phyloP scores from a whole-genome alignment of 35 echinoderm and acorn worm genomes.

The Ophiothrix spiculata region DNA sequence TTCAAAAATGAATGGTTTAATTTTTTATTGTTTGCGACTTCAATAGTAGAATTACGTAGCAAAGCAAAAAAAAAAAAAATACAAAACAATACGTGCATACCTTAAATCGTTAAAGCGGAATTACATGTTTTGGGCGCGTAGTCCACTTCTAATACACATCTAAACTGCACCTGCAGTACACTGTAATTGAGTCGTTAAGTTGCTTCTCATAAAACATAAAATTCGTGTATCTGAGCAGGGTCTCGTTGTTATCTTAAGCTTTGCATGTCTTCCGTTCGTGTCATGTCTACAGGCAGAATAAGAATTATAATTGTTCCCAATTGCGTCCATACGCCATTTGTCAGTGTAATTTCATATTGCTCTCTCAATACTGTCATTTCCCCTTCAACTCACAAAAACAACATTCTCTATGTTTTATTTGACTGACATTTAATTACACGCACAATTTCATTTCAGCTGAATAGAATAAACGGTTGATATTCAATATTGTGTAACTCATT shows the following conservation, averaged over 20 bases:
- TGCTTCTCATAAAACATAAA: too few relatives aligned
- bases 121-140: too few relatives aligned
- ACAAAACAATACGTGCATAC: too few relatives aligned
- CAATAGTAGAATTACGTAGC: too few relatives aligned
- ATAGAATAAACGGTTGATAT: neutral
- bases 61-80: too few relatives aligned
- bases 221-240: too few relatives aligned
- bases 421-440: neutral
- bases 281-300: neutral
- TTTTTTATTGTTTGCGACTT: too few relatives aligned
- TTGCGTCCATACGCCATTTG: neutral
- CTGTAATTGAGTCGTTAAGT: too few relatives aligned
- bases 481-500: neutral
- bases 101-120: too few relatives aligned
- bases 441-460: neutral
- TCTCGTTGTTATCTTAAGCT: neutral
- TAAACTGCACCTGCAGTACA: too few relatives aligned
- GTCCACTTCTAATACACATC: too few relatives aligned
- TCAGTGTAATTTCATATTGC: neutral
- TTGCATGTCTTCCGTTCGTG: slow-evolving; percentile 4
- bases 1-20: too few relatives aligned
- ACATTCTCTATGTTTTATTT: neutral
- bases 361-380: neutral
- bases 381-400: neutral
- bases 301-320: neutral